Evolutionary conservation across 2,797 vertebrate species (phyloP).

Genomic region (Sarcoramphus papa): DNA sequence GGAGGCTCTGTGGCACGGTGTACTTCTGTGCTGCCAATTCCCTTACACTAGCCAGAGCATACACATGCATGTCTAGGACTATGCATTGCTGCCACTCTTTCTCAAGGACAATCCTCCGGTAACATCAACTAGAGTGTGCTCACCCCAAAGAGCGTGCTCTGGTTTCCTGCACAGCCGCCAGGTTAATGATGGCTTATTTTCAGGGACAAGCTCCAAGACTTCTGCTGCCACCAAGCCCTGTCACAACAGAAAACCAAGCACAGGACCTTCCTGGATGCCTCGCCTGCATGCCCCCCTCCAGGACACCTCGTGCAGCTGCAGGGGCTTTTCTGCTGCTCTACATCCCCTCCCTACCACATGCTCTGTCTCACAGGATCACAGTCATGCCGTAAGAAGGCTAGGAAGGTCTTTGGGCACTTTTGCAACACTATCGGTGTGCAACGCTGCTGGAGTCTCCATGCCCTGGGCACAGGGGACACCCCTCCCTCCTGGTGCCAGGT

Average conservation of each 20-base stretch:
- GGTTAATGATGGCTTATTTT: not conserved
- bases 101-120: not conserved
- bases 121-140: not conserved
- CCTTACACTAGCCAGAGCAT: not conserved
- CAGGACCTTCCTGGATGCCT: not conserved
- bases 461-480: not conserved
- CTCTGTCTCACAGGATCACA: not conserved
- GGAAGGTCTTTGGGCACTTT: not conserved
- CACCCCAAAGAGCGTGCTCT: not conserved
- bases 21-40: not conserved
- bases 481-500: not conserved
- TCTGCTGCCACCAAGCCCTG: not conserved
- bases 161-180: not conserved
- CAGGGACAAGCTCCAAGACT: not conserved
- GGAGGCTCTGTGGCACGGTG: fast-evolving
- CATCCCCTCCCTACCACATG: not conserved
- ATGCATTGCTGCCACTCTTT: not conserved
- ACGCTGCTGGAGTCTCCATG: not conserved
- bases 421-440: not conserved
- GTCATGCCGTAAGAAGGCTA: not conserved
- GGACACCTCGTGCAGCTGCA: not conserved
- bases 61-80: fast-evolving
- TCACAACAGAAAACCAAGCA: not conserved
- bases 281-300: fast-evolving
- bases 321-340: not conserved